Evolutionary conservation across 2,797 vertebrate genomes (phyloP).

Genomic region (Ptychadena robeensis): DNA sequence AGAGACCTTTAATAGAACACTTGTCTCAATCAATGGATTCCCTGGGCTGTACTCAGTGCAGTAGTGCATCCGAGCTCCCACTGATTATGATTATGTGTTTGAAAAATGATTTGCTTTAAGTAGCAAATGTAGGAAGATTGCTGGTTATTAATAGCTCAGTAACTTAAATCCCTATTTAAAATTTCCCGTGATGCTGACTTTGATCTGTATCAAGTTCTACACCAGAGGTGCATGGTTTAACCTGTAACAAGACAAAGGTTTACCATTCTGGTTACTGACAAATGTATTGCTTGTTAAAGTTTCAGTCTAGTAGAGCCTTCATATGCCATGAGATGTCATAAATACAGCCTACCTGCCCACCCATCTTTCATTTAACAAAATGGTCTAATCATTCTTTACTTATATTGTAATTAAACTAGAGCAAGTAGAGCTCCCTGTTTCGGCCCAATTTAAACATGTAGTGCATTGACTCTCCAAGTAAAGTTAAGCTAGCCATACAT

Average conservation of each 20-base stretch:
- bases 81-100: constrained; percentile 48
- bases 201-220: constrained; percentile 4
- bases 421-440: no score
- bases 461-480: no score
- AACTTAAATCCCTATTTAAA: constrained; percentile 37
- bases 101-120: constrained; percentile 40
- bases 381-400: no score
- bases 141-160: constrained; percentile 35
- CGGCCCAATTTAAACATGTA: no score
- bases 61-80: constrained; percentile 24
- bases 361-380: no score
- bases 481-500: no score
- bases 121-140: constrained; percentile 28
- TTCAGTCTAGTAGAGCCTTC: background rate
- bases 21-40: constrained; percentile 19
- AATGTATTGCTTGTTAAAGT: background rate
- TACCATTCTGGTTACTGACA: background rate
- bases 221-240: background rate
- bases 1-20: constrained; percentile 15
- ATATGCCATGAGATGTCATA: no score
- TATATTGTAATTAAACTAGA: no score
- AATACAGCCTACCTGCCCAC: no score
- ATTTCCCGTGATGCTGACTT: constrained; percentile 6
- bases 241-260: background rate
- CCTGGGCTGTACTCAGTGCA: constrained; percentile 6